phyloP scores from a whole-genome alignment of 2,888 invertebrate genomes.

The Miltochrista miniata region DNA sequence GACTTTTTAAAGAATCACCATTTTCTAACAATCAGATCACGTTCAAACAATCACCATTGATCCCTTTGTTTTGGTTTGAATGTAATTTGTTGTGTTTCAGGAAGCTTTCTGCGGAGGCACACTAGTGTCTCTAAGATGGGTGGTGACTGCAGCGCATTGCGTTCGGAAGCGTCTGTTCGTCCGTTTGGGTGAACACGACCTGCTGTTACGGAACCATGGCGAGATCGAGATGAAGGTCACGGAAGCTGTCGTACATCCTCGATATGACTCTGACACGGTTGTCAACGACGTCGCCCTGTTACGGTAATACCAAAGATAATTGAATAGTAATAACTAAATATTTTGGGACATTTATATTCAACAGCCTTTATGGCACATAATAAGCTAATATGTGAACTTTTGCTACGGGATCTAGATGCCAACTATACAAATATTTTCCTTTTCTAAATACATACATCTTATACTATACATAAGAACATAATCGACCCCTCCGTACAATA shows the following conservation, averaged over 20 bases:
- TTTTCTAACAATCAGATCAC: too few relatives aligned
- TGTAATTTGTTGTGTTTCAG: slow-evolving; percentile 58
- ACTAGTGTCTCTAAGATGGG: slow-evolving; percentile 91
- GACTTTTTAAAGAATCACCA: too few relatives aligned
- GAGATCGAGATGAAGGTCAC: slow-evolving; percentile 90
- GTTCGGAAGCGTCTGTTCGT: slow-evolving; percentile 90
- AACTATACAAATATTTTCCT: too few relatives aligned
- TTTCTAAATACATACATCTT: too few relatives aligned
- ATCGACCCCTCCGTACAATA: too few relatives aligned
- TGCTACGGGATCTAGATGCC: too few relatives aligned
- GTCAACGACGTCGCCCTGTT: slow-evolving; percentile 96
- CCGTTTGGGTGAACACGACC: slow-evolving; percentile 93
- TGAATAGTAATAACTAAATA: too few relatives aligned
- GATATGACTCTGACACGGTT: slow-evolving; percentile 94
- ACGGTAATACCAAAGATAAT: slow-evolving; percentile 79
- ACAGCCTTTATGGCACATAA: too few relatives aligned
- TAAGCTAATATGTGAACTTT: too few relatives aligned
- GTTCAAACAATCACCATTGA: too few relatives aligned
- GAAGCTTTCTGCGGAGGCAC: slow-evolving; percentile 96
- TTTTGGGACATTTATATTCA: too few relatives aligned
- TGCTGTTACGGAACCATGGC: slow-evolving; percentile 88
- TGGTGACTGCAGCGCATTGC: slow-evolving; percentile 95
- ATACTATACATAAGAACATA: too few relatives aligned
- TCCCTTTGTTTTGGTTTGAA: background rate
- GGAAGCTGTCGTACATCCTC: slow-evolving; percentile 91